Base-by-base conservation (phyloP, 2,113 vertebrate species). In the Limanda limanda region DNA sequence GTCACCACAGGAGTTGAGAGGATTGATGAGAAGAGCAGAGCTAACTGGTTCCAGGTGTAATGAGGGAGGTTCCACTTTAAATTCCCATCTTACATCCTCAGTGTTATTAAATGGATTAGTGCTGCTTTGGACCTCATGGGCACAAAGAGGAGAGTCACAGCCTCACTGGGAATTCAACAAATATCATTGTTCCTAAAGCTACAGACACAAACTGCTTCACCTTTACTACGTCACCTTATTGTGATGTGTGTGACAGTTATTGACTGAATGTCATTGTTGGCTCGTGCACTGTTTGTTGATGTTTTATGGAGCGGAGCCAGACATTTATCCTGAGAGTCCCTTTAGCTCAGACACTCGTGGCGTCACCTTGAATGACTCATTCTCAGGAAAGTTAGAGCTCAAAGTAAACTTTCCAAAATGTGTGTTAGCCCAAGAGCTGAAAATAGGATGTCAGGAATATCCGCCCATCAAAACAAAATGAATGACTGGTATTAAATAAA, bases 1-100 rank as follows among this genome's bases (percentile, higher is more conserved):
- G 73, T 71, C 70, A 82, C 37, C 20, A 61, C 65, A 35, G 27
- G 68, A 81, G 71, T 57, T 42, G 65, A 69, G 56, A 9, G 68
- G 12, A 78, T 8, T 73, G 11, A 62, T 57, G 12, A 11, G 13
- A 5, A 27, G 63, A 24, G 27, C 60, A 18, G 45, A 17, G 45
- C 4, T 5, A 18, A 42, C 45, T 48, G 45, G 45, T 63, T 23
- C 24, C n/a, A 3, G 42, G 40, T 48, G 5, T 42, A 42, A 42
- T 12, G 40, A 12, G 10, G 40, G 40, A 42, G 40, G 17, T 48
- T 48, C 45, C 45, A 15, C 45, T 24, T 2, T 0, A 35, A 47
- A 18, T n/a, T 21, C 40, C 25, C 11, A 48, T 11, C 4, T 25
- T 1, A 27, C 2, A 5, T 0, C 25, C 13, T 15, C 3, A 4